Base-by-base conservation (phyloP, 2,113 vertebrate species). In the Sminthopsis crassicaudata region DNA sequence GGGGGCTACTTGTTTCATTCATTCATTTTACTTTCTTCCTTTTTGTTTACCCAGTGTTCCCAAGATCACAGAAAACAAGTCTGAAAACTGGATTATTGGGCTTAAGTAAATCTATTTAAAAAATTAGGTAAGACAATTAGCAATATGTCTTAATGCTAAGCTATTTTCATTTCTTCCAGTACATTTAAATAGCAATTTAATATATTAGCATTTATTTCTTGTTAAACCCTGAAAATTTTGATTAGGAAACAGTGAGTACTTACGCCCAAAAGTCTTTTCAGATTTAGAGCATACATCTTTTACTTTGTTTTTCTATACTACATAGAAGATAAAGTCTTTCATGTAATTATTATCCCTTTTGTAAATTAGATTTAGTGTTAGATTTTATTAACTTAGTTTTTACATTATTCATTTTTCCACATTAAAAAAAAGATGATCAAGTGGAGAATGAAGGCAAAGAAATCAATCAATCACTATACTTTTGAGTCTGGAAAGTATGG, bases 1-100 rank as follows among this genome's bases (percentile, higher is more conserved):
- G 96, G 98, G 96, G 94, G 92, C 25, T 67, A 8, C 54, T 91
- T 84, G 92, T 92, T 14, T 46, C 26, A 3, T n/a, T 30, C 30
- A 2, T 36, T 27, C 22, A 76, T 76, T 42, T 76, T 76, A n/a
- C 67, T 76, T 76, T 67, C 11, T 67, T 76, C 16, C n/a, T 76
- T 48, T 48, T 84, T 84, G n/a, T 84, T 84, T 19, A 67, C 0
- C 30, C 36, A 67, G 30, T 67, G 3, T 67, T 67, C 30, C 5
- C 12, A 36, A 36, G 30, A 3, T 67, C 60, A 67, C 14, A 84
- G 67, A 91, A 27, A 89, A 0, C 8, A 92, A 46, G 11, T 88
- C 93, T 9, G n/a, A 6, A 60, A 9, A 48, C 90, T 48, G 48
- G 48, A 48, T 25, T 26, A 90, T 46, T 48, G 92, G 88, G 51